These are phyloP conservation scores for Bradynema listronoti DNA, from an alignment of 1,140 invertebrate species.

Conservation along the genomic window DNA sequence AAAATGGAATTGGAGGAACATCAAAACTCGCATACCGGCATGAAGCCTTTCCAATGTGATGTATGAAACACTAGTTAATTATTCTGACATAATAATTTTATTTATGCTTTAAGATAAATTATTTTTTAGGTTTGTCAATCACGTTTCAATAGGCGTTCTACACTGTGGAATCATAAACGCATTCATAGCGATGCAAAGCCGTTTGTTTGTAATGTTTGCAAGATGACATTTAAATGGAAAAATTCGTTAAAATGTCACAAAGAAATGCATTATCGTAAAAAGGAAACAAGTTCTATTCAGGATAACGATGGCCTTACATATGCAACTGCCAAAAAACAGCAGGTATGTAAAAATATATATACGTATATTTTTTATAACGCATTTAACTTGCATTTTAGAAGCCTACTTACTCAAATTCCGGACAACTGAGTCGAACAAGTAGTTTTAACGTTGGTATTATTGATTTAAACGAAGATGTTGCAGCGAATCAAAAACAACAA, in stretches of 20 bases:
- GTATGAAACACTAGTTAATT: constrained; percentile 22
- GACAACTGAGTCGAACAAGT: too few species aligned
- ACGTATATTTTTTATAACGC: too few species aligned
- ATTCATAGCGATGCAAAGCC: constrained; percentile 57
- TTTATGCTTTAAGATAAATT: neutral
- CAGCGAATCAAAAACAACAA: too few species aligned
- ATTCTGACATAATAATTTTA: neutral
- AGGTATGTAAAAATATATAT: too few species aligned
- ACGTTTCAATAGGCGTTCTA: constrained; percentile 56
- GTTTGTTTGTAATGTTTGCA: constrained; percentile 53
- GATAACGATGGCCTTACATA: too few species aligned
- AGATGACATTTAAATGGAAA: constrained; percentile 58
- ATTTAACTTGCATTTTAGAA: too few species aligned
- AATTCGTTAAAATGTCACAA: constrained; percentile 58
- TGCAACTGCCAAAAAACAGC: too few species aligned
- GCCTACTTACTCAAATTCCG: too few species aligned
- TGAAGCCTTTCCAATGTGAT: constrained; percentile 53
- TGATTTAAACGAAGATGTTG: too few species aligned
- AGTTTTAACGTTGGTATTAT: too few species aligned
- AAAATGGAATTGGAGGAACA: constrained; percentile 58
- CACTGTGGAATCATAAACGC: constrained; percentile 56
- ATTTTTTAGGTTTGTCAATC: constrained; percentile 52
- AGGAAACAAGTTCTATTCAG: constrained; percentile 33
- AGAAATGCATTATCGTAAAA: constrained; percentile 56
- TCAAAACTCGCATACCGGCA: constrained; percentile 55